Evolutionary conservation across 2,888 invertebrate species (phyloP).

Genomic region (Yponomeuta malinellus): DNA sequence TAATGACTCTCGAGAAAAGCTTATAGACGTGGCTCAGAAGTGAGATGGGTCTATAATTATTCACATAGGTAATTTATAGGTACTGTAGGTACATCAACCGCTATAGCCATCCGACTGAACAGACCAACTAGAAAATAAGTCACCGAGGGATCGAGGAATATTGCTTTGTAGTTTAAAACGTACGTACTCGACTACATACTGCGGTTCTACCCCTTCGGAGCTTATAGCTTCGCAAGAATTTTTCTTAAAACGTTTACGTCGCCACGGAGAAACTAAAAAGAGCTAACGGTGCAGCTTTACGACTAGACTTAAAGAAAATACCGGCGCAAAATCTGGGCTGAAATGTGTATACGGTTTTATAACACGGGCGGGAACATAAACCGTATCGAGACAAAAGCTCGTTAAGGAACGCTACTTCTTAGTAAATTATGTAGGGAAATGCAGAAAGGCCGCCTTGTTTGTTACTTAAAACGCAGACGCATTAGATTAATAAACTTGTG

Average conservation of each 20-base stretch:
- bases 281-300: not conserved
- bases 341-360: conserved; percentile 2
- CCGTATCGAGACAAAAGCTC: not conserved
- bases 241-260: not conserved
- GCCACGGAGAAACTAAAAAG: not conserved
- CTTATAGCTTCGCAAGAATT: not conserved
- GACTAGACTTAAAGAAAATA: not conserved
- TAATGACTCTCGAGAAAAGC: no score
- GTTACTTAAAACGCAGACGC: not conserved
- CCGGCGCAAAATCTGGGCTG: not conserved
- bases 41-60: no score
- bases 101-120: no score
- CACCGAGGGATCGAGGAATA: no score
- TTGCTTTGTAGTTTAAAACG: no score
- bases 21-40: no score
- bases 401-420: not conserved
- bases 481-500: no score
- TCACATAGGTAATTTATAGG: no score
- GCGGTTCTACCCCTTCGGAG: no score
- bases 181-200: no score
- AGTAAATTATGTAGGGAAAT: not conserved
- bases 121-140: no score
- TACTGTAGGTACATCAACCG: no score
- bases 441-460: not conserved
- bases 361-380: not conserved